phyloP scores from a whole-genome alignment of 2,113 vertebrate genomes.

The Rhinogobius similis region DNA sequence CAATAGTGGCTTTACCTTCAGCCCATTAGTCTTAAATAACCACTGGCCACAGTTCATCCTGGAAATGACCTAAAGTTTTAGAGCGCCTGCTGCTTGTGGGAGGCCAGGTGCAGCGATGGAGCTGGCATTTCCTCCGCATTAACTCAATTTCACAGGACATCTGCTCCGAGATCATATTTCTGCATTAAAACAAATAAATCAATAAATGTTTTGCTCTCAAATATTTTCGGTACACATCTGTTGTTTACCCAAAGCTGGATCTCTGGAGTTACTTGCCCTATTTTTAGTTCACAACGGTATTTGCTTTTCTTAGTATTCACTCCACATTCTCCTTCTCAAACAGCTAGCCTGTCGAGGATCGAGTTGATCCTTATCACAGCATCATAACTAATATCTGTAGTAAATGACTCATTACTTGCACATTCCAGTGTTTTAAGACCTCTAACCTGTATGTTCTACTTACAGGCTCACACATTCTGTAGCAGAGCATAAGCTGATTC shows the following conservation, averaged over 20 bases:
- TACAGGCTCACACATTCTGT: background rate
- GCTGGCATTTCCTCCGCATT: constrained; percentile 23
- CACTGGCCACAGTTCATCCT: constrained; percentile 8
- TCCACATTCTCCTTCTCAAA: background rate
- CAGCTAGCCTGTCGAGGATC: background rate
- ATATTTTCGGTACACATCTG: constrained; percentile 53
- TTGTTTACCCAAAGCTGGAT: constrained; percentile 37
- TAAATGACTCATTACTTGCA: background rate
- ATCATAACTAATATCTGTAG: constrained; percentile 4
- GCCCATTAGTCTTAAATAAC: constrained; percentile 15
- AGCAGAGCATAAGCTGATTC: constrained; percentile 6
- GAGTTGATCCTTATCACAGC: background rate
- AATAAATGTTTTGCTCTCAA: constrained; percentile 17
- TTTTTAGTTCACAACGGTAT: constrained; percentile 1
- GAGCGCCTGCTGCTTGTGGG: background rate
- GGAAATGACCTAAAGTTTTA: background rate
- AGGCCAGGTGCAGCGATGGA: constrained; percentile 19
- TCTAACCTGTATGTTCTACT: background rate
- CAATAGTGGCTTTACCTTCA: constrained; percentile 13
- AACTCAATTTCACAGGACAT: constrained; percentile 30
- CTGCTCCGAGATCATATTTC: constrained; percentile 34
- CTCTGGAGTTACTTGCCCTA: background rate
- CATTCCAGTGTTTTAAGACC: background rate
- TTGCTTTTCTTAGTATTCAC: constrained; percentile 12
- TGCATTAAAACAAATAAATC: constrained; percentile 42